Evolutionary conservation across 2,113 vertebrate genomes (phyloP).

Genomic region (Anthoscopus minutus): DNA sequence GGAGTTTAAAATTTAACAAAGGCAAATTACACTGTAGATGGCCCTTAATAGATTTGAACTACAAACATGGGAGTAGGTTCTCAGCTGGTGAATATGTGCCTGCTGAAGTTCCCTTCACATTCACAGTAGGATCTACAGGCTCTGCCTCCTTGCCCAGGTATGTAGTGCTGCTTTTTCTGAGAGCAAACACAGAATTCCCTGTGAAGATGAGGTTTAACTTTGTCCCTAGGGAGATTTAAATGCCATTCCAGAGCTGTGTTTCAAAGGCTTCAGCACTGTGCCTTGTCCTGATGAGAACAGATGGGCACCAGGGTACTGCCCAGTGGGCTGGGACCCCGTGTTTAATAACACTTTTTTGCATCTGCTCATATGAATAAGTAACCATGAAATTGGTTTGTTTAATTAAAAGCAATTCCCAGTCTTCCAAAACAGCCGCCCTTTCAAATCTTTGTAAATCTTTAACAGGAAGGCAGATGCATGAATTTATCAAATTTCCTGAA

Average conservation of each 20-base stretch:
- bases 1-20: background rate
- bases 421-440: background rate
- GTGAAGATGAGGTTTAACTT: background rate
- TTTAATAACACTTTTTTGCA: background rate
- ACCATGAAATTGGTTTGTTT: background rate
- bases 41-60: background rate
- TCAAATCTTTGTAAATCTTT: background rate
- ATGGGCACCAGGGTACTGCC: background rate
- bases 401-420: background rate
- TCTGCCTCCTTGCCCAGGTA: background rate
- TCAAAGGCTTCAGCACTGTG: background rate
- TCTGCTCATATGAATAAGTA: background rate
- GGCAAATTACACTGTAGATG: background rate
- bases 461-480: background rate
- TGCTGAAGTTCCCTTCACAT: background rate
- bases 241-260: fast-evolving
- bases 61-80: background rate
- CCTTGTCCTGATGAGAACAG: background rate
- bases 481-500: background rate
- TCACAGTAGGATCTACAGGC: background rate
- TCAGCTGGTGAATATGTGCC: background rate
- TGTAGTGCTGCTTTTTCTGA: background rate
- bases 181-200: background rate
- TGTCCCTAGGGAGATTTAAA: background rate
- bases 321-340: background rate